A percentile compares a stretch with the other conserved stretches of the same genome.
phyloP scores from a whole-genome alignment of 1,140 invertebrate genomes.

The Latrodectus geometricus region DNA sequence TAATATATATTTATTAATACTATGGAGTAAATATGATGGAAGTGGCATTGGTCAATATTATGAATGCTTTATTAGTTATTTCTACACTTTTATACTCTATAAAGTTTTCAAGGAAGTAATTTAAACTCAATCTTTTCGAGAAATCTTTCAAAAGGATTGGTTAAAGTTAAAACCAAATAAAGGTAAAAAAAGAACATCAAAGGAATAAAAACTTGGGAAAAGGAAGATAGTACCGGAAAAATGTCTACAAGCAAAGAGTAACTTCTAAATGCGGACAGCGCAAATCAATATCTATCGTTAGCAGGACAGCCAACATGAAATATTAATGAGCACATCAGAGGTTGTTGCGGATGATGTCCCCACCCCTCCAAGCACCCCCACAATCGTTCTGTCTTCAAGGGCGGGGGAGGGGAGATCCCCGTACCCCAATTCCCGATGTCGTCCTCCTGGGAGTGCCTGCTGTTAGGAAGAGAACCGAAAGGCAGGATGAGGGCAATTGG shows the following conservation, averaged over 20 bases:
- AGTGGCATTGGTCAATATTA: too few relatives aligned
- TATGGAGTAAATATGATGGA: too few relatives aligned
- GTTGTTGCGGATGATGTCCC: neutral
- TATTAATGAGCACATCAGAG: slow-evolving; percentile 34
- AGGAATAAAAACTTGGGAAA: too few relatives aligned
- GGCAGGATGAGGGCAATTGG: slow-evolving; percentile 49
- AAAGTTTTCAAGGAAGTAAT: too few relatives aligned
- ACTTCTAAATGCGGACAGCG: neutral
- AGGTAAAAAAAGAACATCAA: too few relatives aligned
- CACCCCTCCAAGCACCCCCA: neutral
- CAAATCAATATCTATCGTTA: slow-evolving; percentile 53
- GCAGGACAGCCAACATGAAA: slow-evolving; percentile 42
- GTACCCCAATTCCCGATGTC: neutral
- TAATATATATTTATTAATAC: too few relatives aligned
- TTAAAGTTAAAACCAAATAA: too few relatives aligned
- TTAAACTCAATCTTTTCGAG: too few relatives aligned
- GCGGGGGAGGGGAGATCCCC: neutral
- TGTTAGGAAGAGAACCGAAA: neutral
- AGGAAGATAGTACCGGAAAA: neutral
- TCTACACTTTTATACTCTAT: too few relatives aligned
- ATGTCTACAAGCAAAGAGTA: neutral
- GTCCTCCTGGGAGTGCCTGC: neutral
- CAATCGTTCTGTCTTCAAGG: slow-evolving; percentile 26
- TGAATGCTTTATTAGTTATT: too few relatives aligned
- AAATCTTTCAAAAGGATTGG: too few relatives aligned